A percentile compares a stretch with the other conserved stretches of the same genome.
phyloP scores from a whole-genome alignment of 1,140 invertebrate species.

The Drosophila orosa region DNA sequence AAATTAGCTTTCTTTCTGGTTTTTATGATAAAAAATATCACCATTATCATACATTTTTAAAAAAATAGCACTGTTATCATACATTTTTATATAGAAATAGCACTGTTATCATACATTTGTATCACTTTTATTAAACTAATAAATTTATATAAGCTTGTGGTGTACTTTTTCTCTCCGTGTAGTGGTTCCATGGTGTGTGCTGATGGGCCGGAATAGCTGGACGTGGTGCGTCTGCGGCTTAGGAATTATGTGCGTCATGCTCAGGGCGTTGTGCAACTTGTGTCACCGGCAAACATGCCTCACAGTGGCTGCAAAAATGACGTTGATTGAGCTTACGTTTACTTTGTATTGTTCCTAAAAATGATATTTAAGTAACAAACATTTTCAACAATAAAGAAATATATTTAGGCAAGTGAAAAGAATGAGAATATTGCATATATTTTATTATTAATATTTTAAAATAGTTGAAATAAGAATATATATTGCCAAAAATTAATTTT shows the following conservation, averaged over 20 bases:
- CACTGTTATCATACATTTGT: too few relatives aligned
- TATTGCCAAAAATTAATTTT: neutral
- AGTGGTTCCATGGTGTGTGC: neutral
- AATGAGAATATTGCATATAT: too few relatives aligned
- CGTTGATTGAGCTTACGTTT: neutral
- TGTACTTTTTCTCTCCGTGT: neutral
- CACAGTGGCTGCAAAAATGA: constrained; percentile 15
- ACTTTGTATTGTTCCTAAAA: neutral
- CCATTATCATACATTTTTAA: too few relatives aligned
- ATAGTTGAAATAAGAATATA: neutral
- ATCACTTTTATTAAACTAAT: too few relatives aligned
- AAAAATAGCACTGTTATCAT: too few relatives aligned
- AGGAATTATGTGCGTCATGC: constrained; percentile 72
- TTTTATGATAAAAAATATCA: too few relatives aligned
- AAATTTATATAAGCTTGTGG: neutral
- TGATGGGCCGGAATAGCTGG: constrained; percentile 13
- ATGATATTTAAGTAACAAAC: neutral
- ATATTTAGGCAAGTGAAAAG: too few relatives aligned
- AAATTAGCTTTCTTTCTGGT: too few relatives aligned
- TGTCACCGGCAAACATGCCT: constrained; percentile 39
- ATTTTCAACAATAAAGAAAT: neutral
- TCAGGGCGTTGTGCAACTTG: constrained; percentile 40
- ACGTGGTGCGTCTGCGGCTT: constrained; percentile 53
- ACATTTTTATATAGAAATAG: too few relatives aligned
- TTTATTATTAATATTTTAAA: neutral